Conservation (phyloP, 2,797 vertebrate species). For the Furcifer pardalis region DNA sequence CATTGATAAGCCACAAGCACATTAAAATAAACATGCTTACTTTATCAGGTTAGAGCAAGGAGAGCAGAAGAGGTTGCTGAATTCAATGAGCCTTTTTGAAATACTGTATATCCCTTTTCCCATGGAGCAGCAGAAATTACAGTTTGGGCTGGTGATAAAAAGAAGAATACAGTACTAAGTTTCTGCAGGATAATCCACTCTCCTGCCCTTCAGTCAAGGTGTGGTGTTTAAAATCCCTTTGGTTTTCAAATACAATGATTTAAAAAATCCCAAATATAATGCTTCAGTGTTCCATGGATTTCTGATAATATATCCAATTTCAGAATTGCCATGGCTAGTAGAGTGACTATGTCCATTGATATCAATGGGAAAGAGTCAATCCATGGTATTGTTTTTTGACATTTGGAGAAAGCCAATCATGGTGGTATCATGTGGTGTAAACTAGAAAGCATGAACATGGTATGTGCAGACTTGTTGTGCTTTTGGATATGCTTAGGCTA, state of each 20-base stretch:
- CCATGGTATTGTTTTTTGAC: too few relatives aligned
- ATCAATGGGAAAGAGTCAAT: too few relatives aligned
- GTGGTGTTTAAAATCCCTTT: not conserved
- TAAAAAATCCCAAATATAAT: not conserved
- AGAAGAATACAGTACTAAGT: not conserved
- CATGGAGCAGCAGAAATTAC: constrained; percentile 37
- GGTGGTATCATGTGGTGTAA: too few relatives aligned
- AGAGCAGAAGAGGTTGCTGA: constrained; percentile 40
- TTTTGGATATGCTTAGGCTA: too few relatives aligned
- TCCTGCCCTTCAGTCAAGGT: not conserved
- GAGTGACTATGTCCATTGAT: too few relatives aligned
- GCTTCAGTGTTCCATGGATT: not conserved
- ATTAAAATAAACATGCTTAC: constrained; percentile 64
- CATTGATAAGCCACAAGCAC: constrained; percentile 68
- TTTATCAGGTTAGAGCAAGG: constrained; percentile 54
- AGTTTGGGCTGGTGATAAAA: not conserved
- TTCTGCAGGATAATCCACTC: not conserved
- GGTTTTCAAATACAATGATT: not conserved
- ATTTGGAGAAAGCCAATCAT: too few relatives aligned
- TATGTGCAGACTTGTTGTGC: too few relatives aligned
- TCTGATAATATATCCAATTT: too few relatives aligned
- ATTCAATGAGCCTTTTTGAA: constrained; percentile 39
- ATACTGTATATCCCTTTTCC: constrained; percentile 50
- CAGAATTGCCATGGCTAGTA: too few relatives aligned
- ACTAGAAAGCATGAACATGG: too few relatives aligned